These are phyloP conservation scores for Coenonympha arcania DNA, from an alignment of 2,888 invertebrate species.

Conservation along the genomic window DNA sequence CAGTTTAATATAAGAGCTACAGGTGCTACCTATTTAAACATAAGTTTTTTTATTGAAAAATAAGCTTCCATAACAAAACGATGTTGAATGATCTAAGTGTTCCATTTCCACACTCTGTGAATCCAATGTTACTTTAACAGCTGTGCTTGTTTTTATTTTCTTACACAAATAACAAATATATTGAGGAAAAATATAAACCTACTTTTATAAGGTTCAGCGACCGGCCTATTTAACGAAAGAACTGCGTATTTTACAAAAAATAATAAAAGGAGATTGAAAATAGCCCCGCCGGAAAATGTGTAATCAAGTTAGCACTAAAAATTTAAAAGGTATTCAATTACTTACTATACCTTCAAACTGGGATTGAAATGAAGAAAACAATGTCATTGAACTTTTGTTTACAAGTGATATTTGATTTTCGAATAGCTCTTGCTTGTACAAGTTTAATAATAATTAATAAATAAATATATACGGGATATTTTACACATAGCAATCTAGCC, in stretches of 20 bases:
- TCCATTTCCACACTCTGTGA: not conserved
- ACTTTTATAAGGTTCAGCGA: conserved; percentile 31
- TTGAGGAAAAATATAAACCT: conserved; percentile 4
- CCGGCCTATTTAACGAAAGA: conserved; percentile 26
- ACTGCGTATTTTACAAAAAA: conserved; percentile 4
- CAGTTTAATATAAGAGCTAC: no score
- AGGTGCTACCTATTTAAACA: no score
- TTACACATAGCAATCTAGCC: no score
- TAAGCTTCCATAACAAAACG: not conserved
- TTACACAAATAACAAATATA: not conserved
- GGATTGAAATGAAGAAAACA: no score
- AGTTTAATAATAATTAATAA: no score
- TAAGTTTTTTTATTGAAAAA: not conserved
- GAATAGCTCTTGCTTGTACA: no score
- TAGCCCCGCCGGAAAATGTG: not conserved
- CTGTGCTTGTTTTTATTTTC: not conserved
- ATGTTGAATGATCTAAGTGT: not conserved
- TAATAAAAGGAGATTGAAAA: not conserved
- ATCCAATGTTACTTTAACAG: not conserved
- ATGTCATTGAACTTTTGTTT: conserved; percentile 9
- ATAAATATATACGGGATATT: no score
- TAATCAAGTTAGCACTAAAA: not conserved
- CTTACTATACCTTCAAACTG: no score
- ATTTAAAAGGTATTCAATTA: not conserved
- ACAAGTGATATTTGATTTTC: no score